These are phyloP conservation scores for Hoplodrina ambigua DNA, from an alignment of 2,888 invertebrate genomes.

Conservation along the genomic window DNA sequence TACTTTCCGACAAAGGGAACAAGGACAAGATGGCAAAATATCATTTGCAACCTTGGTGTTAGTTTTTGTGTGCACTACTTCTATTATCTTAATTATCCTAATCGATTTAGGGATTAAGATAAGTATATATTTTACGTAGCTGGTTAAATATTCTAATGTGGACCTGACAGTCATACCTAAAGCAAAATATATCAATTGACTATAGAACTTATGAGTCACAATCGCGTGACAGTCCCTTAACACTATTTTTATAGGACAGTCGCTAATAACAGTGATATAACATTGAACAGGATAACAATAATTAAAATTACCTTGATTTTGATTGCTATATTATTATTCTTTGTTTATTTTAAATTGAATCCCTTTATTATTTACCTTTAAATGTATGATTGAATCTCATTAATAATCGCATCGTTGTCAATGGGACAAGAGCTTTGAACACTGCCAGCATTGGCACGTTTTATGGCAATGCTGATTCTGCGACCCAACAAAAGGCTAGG, in stretches of 20 bases:
- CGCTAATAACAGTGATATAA: no score
- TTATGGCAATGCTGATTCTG: no score
- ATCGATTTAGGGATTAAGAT: constrained; percentile 21
- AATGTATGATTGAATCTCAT: no score
- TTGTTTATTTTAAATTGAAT: background rate
- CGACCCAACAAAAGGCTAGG: no score
- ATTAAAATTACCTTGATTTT: background rate
- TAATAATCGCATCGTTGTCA: no score
- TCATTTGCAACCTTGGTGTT: constrained; percentile 9
- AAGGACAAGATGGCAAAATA: background rate
- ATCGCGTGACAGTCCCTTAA: background rate
- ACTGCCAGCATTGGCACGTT: no score
- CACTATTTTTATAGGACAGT: no score
- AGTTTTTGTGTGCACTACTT: background rate
- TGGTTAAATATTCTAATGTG: background rate
- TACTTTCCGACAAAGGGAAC: constrained; percentile 1
- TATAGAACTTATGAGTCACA: background rate
- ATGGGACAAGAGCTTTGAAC: no score
- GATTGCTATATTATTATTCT: constrained; percentile 7
- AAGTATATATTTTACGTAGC: background rate
- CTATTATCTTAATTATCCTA: background rate
- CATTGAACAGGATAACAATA: background rate
- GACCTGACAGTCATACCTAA: background rate
- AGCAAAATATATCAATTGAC: background rate
- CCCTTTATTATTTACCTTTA: no score